These are phyloP conservation scores for Cololabis saira DNA, from an alignment of 2,113 vertebrate genomes.

Conservation along the genomic window DNA sequence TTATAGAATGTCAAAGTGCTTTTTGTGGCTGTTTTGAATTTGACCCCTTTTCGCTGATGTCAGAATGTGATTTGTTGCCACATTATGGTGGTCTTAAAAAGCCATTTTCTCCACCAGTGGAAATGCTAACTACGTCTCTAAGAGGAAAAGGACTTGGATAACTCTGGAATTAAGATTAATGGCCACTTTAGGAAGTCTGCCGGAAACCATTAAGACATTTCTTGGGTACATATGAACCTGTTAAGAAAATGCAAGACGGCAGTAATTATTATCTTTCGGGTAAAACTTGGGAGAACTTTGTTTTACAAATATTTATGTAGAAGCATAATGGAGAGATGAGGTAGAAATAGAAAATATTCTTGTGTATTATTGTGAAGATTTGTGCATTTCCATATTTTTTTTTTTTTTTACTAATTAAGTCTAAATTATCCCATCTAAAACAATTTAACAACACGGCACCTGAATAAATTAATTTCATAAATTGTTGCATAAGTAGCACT, in stretches of 20 bases:
- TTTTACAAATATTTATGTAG: too few species aligned
- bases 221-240: conserved; percentile 59
- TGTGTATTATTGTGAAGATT: too few species aligned
- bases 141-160: conserved; percentile 60
- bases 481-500: too few species aligned
- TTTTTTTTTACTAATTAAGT: too few species aligned
- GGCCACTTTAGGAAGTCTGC: conserved; percentile 73
- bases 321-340: too few species aligned
- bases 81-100: conserved; percentile 78
- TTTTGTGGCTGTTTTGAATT: conserved; percentile 75
- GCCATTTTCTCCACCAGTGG: conserved; percentile 73
- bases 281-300: conserved; percentile 36
- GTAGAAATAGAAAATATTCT: too few species aligned
- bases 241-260: conserved; percentile 48
- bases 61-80: conserved; percentile 78
- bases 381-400: too few species aligned
- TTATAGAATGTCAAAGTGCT: conserved; percentile 83
- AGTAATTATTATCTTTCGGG: conserved; percentile 68
- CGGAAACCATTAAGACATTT: conserved; percentile 69
- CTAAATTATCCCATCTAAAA: too few species aligned
- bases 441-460: too few species aligned
- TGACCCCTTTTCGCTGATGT: conserved; percentile 71
- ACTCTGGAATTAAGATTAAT: conserved; percentile 82
- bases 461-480: too few species aligned
- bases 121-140: conserved; percentile 78